phyloP scores from a whole-genome alignment of 2,113 vertebrate genomes.

The Hippocampus guttulatus region DNA sequence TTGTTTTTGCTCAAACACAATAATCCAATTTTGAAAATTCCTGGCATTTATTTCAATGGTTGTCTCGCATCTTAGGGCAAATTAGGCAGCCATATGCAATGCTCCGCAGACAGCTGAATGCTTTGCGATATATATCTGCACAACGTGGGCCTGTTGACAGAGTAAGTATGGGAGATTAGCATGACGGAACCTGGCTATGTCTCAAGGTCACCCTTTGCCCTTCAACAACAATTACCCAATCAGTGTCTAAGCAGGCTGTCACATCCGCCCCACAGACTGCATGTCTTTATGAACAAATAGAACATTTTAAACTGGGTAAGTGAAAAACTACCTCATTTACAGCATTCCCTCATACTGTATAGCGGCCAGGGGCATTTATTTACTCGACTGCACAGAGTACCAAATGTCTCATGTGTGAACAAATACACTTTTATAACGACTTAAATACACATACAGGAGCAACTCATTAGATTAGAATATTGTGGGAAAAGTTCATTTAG shows the following conservation, averaged over 20 bases:
- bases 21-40: slow-evolving; percentile 20
- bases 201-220: neutral
- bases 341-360: too few species aligned
- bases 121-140: slow-evolving; percentile 25
- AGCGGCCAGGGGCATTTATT: too few species aligned
- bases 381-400: too few species aligned
- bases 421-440: too few species aligned
- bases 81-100: slow-evolving; percentile 10
- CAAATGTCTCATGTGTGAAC: too few species aligned
- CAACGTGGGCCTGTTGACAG: slow-evolving; percentile 24
- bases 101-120: slow-evolving; percentile 1
- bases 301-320: too few species aligned
- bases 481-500: too few species aligned
- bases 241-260: neutral
- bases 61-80: slow-evolving; percentile 4
- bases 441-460: too few species aligned
- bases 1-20: slow-evolving; percentile 39
- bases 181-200: neutral
- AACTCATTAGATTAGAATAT: too few species aligned
- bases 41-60: slow-evolving; percentile 21
- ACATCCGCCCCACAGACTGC: neutral
- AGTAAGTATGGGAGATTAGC: slow-evolving; percentile 16
- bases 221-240: neutral
- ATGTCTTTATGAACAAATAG: neutral
- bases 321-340: too few species aligned